Conservation (phyloP, 92 coral and sea anemone genomes). For the Porites evermanni region DNA sequence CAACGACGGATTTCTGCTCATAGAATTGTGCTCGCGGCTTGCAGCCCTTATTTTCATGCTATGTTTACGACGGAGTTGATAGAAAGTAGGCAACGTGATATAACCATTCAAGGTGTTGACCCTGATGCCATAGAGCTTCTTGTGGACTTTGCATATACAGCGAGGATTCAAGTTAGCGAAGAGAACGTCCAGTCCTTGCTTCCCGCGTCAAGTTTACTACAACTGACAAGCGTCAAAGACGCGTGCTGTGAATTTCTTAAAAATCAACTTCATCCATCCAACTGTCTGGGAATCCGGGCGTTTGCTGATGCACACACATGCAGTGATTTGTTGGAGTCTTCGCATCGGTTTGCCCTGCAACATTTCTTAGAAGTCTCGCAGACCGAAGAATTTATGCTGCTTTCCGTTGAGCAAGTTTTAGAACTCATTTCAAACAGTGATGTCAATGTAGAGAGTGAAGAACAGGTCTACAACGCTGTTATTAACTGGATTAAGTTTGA, state of each 20-base stretch:
- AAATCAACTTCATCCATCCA: constrained; percentile 90
- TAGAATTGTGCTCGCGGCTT: constrained; percentile 80
- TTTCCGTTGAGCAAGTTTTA: constrained; percentile 63
- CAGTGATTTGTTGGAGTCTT: constrained; percentile 73
- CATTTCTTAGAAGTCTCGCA: constrained; percentile 88
- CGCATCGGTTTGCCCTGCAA: constrained; percentile 83
- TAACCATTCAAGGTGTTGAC: constrained; percentile 84
- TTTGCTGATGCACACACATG: constrained; percentile 90
- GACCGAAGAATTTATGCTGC: constrained; percentile 88
- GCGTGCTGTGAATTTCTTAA: constrained; percentile 90
- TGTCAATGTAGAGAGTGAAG: constrained; percentile 81
- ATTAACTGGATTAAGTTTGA: constrained; percentile 86
- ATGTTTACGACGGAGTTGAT: constrained; percentile 92
- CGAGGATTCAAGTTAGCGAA: constrained; percentile 85
- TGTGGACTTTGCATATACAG: constrained; percentile 88
- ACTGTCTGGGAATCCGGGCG: constrained; percentile 91
- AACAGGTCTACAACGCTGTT: constrained; percentile 80
- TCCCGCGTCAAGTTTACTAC: constrained; percentile 92
- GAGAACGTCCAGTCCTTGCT: constrained; percentile 87
- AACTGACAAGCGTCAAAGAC: constrained; percentile 79
- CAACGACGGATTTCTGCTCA: constrained; percentile 82
- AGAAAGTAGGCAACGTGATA: constrained; percentile 85
- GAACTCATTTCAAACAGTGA: constrained; percentile 81
- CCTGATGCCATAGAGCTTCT: constrained; percentile 86
- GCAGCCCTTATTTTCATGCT: constrained; percentile 87